Conservation (phyloP, 1,140 invertebrate genomes). For the Bursaphelenchus mucronatus region DNA sequence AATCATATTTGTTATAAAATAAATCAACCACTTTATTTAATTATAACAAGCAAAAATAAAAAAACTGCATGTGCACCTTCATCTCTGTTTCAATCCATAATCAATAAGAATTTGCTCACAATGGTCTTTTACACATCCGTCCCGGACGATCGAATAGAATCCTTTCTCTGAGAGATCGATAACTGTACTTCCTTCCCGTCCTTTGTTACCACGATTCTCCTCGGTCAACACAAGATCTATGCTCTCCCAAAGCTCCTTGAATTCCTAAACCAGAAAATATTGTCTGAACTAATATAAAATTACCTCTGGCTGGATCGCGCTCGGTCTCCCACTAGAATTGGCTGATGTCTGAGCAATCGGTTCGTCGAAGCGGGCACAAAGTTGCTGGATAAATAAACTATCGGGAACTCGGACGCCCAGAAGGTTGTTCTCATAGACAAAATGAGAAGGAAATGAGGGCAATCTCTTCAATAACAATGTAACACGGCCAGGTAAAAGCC, state of each 20-base stretch:
- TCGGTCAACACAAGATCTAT: conserved; percentile 8
- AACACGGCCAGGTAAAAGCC: conserved; percentile 38
- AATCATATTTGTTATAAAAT: conserved; percentile 18
- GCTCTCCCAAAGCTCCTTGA: not conserved
- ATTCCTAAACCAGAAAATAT: conserved; percentile 5
- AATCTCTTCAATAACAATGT: conserved; percentile 34
- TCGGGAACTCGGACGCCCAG: conserved; percentile 42
- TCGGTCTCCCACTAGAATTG: conserved; percentile 33
- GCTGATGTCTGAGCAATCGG: conserved; percentile 43
- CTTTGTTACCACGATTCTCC: not conserved
- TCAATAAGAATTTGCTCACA: conserved; percentile 7
- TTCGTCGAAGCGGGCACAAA: conserved; percentile 25
- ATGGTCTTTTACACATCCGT: not conserved
- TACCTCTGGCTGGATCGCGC: conserved; percentile 6
- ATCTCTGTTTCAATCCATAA: not conserved
- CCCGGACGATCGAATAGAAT: conserved; percentile 5
- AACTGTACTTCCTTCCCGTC: conserved; percentile 8
- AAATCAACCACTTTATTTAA: conserved; percentile 1
- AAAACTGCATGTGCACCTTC: not conserved
- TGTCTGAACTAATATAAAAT: not conserved
- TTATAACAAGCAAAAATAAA: conserved; percentile 5
- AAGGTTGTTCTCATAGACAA: conserved; percentile 26
- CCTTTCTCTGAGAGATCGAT: conserved; percentile 16
- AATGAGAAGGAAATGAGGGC: not conserved
- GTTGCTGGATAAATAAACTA: conserved; percentile 29